These are phyloP conservation scores for Acropora yongei DNA, from an alignment of 64 coral and sea anemone species.

Conservation along the genomic window DNA sequence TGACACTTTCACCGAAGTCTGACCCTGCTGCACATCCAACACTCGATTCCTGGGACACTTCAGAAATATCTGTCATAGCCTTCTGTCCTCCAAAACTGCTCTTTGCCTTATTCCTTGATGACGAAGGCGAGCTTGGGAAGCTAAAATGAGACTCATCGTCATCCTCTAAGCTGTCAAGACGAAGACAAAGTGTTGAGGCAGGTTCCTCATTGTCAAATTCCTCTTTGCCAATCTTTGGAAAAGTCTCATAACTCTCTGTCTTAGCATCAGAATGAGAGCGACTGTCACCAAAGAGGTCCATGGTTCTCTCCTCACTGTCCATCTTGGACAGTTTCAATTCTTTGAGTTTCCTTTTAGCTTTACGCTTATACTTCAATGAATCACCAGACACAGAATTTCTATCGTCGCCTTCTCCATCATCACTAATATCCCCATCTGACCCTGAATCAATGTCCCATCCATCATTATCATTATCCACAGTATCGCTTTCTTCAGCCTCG, in stretches of 20 bases:
- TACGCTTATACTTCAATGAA: not conserved
- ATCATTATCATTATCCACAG: not conserved
- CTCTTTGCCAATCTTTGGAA: not conserved
- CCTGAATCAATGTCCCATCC: slow-evolving; percentile 64
- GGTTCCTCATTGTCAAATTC: not conserved
- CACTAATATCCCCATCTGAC: slow-evolving; percentile 91
- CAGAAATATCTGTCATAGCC: slow-evolving; percentile 10
- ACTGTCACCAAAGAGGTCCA: slow-evolving; percentile 50
- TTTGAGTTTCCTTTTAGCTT: slow-evolving; percentile 19
- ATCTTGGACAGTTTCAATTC: not conserved
- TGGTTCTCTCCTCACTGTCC: slow-evolving; percentile 24
- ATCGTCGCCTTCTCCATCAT: slow-evolving; percentile 70
- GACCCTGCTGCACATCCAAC: slow-evolving; percentile 38
- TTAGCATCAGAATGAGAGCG: slow-evolving; percentile 3
- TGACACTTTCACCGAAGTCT: slow-evolving; percentile 33
- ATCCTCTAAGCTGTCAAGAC: slow-evolving; percentile 68
- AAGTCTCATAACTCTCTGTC: not conserved
- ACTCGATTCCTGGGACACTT: slow-evolving; percentile 71
- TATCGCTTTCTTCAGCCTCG: slow-evolving; percentile 42
- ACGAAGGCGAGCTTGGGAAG: slow-evolving; percentile 17
- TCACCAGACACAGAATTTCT: slow-evolving; percentile 79
- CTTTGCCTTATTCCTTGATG: not conserved
- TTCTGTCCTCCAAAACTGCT: not conserved
- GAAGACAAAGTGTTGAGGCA: slow-evolving; percentile 39
- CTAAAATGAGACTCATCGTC: slow-evolving; percentile 45